These are phyloP conservation scores for Caerostris extrusa DNA, from an alignment of 1,140 invertebrate genomes.

Conservation along the genomic window DNA sequence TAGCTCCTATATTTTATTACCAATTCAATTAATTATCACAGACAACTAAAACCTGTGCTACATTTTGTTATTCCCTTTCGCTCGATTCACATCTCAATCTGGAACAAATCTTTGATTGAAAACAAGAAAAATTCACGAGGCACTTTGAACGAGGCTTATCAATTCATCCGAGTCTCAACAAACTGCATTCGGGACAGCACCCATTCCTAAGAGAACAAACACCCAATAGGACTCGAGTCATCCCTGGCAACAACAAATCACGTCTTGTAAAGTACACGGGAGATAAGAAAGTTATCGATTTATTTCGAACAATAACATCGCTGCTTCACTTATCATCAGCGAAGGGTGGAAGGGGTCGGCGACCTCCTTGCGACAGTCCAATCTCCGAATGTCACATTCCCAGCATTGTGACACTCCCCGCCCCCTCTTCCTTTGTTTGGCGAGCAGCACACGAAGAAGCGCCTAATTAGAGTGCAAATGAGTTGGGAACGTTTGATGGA, in stretches of 20 bases:
- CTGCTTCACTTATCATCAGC: background rate
- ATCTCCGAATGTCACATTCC: constrained; percentile 17
- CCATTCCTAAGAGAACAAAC: too few relatives aligned
- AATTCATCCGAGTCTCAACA: too few relatives aligned
- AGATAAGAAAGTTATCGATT: constrained; percentile 30
- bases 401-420: background rate
- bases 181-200: too few relatives aligned
- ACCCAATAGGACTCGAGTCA: too few relatives aligned
- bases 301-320: constrained; percentile 26
- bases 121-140: too few relatives aligned
- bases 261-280: background rate
- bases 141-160: too few relatives aligned
- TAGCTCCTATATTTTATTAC: too few relatives aligned
- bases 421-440: background rate
- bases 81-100: too few relatives aligned
- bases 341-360: background rate
- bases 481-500: background rate
- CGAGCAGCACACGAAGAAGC: background rate
- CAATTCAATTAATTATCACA: too few relatives aligned
- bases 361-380: background rate
- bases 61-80: too few relatives aligned
- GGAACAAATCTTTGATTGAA: too few relatives aligned
- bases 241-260: background rate
- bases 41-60: too few relatives aligned
- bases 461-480: constrained; percentile 34